Evolutionary conservation across 2,113 vertebrate genomes (phyloP), one percentile per base, ranked within the genome.

Genomic region (Eptesicus fuscus): DNA sequence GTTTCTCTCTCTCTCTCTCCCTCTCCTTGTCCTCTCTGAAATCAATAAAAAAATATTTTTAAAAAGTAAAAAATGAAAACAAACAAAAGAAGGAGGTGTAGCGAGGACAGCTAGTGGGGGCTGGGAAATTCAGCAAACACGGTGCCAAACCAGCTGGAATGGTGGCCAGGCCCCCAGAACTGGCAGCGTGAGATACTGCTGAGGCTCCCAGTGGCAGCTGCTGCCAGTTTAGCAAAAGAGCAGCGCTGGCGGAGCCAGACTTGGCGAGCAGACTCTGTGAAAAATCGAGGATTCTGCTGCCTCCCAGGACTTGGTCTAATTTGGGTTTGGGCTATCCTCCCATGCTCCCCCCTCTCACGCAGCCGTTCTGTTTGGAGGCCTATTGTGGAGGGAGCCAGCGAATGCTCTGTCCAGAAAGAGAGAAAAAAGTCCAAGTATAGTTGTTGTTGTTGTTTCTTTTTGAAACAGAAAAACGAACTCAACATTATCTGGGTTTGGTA

Each of bases 161-260:
- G 32, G 35, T 25, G 65, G 78, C 88, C 63, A 59, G 53, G 44
- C 87, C 25, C 20, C 49, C 65, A 83, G 32, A 49, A 61, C 5
- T 70, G 90, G 96, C 56, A 84, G 73, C 20, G 40, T 9, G 71
- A 93, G 88, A 32, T 28, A 20, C 53, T 73, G 71, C 40, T 79
- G 73, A 90, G 56, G 63, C 49, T 94, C 56, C 63, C 28, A 42
- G 76, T 8, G 77, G 61, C 76, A 93, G 89, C 65, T 30, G 69
- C 83, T 97, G 95, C 90, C 86, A 85, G 92, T 83, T 96, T 95
- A 94, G 90, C 95, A 97, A 96, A 97, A 97, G 95, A 96, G 95
- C 95, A 96, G 61, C 67, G 71, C 83, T 92, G 95, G 49, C 53
- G 79, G 84, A 97, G 79, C 83, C 95, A 93, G 96, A 87, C 96